Percentiles rank a stretch among this genome's conserved stretches.
phyloP scores from a whole-genome alignment of 2,797 vertebrate genomes.

The Lepilemur septentrionalis region DNA sequence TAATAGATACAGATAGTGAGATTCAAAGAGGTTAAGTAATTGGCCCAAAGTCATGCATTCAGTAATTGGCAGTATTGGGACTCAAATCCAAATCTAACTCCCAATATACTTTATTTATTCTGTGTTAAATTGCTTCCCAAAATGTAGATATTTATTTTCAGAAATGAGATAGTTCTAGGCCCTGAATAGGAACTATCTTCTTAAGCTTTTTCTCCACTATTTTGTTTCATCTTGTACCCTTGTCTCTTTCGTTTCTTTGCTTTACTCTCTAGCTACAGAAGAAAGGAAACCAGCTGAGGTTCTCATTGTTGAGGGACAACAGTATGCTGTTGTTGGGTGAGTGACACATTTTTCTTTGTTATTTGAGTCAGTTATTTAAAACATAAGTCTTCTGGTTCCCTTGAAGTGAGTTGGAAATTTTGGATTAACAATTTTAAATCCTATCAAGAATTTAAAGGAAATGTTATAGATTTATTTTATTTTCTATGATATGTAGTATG shows the following conservation, averaged over 20 bases:
- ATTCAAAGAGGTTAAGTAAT: neutral
- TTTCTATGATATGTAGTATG: neutral
- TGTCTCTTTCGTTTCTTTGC: conserved; percentile 65
- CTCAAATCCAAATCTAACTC: neutral
- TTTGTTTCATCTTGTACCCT: conserved; percentile 25
- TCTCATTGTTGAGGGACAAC: conserved; percentile 92
- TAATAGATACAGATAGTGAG: neutral
- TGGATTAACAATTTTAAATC: conserved; percentile 14
- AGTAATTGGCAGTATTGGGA: neutral
- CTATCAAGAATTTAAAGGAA: conserved; percentile 31
- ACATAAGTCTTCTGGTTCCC: neutral
- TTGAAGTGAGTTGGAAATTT: conserved; percentile 37
- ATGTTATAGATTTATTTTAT: conserved; percentile 24
- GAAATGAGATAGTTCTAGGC: neutral
- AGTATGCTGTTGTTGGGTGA: conserved; percentile 97
- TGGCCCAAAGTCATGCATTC: neutral
- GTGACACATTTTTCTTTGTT: conserved; percentile 70
- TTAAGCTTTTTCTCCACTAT: neutral
- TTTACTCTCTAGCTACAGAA: conserved; percentile 84
- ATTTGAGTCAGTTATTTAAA: conserved; percentile 46
- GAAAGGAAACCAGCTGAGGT: conserved; percentile 93
- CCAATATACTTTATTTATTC: neutral
- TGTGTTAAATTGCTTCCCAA: neutral
- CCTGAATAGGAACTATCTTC: neutral
- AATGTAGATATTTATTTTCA: conserved; percentile 8